Evolutionary conservation across 92 coral and sea anemone species (phyloP).

Genomic region (Porites cylindrica): DNA sequence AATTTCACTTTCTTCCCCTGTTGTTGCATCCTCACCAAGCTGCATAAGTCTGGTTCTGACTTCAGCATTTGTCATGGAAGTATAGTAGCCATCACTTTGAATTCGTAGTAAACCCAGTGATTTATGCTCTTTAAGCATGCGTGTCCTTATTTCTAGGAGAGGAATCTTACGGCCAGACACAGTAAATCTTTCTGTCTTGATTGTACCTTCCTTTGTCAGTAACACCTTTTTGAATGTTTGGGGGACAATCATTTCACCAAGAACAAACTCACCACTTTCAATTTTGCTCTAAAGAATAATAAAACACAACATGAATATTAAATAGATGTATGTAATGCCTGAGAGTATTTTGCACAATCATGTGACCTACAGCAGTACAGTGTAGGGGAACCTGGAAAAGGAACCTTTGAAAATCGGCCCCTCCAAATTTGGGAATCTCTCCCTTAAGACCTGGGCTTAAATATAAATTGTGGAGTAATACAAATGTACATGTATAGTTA

Average conservation of each 20-base stretch:
- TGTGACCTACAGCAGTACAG: no score
- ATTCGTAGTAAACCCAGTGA: slow-evolving; percentile 19
- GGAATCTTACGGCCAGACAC: slow-evolving; percentile 35
- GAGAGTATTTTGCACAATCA: no score
- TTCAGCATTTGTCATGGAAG: slow-evolving; percentile 20
- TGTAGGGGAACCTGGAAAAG: neutral
- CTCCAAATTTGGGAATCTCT: neutral
- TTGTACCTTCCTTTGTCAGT: slow-evolving; percentile 20
- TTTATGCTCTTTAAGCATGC: slow-evolving; percentile 15
- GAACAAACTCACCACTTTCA: slow-evolving; percentile 9
- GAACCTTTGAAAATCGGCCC: neutral
- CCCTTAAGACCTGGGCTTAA: neutral
- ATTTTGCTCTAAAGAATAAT: slow-evolving; percentile 4
- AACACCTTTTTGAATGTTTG: slow-evolving; percentile 17
- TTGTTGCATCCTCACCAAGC: slow-evolving; percentile 26
- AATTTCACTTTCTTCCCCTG: slow-evolving; percentile 35
- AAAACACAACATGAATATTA: neutral
- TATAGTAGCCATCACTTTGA: slow-evolving; percentile 6
- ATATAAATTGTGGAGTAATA: neutral
- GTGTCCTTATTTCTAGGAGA: slow-evolving; percentile 10
- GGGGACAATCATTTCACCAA: slow-evolving; percentile 24
- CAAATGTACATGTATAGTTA: neutral
- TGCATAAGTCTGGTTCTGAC: slow-evolving; percentile 37
- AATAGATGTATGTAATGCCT: no score
- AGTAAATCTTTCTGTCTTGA: slow-evolving; percentile 14